phyloP scores from a whole-genome alignment of 1,140 invertebrate species.

The Orussus abietinus region DNA sequence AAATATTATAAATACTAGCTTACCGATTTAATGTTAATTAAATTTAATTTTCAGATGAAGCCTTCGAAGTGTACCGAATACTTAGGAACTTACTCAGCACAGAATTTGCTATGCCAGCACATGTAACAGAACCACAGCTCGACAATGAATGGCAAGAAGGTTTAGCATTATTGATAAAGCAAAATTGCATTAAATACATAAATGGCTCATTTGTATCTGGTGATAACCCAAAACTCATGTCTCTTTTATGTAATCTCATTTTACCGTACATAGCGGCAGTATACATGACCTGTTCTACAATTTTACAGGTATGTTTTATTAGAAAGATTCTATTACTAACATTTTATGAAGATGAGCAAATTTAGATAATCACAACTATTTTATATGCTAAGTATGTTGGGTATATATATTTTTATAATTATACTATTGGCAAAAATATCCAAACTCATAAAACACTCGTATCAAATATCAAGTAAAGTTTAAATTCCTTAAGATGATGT shows the following conservation, averaged over 20 bases:
- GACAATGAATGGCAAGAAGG: constrained; percentile 55
- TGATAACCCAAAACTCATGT: constrained; percentile 45
- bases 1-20: too few species aligned
- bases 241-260: constrained; percentile 51
- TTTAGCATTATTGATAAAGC: constrained; percentile 44
- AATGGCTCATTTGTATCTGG: constrained; percentile 33
- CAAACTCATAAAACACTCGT: too few species aligned
- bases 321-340: too few species aligned
- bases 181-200: constrained; percentile 40
- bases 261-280: constrained; percentile 53
- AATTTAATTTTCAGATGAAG: constrained; percentile 44
- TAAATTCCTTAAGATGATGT: too few species aligned
- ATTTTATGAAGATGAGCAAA: too few species aligned
- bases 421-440: neutral
- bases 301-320: constrained; percentile 46
- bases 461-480: too few species aligned
- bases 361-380: too few species aligned
- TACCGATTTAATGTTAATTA: constrained; percentile 18
- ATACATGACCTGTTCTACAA: constrained; percentile 38
- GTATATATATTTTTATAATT: neutral
- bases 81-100: constrained; percentile 55
- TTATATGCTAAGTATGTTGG: constrained; percentile 10
- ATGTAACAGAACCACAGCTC: constrained; percentile 32
- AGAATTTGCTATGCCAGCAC: constrained; percentile 55
- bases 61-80: constrained; percentile 44